Conservation (phyloP, 64 coral and sea anemone species). For the Cladopsammia gracilis region DNA sequence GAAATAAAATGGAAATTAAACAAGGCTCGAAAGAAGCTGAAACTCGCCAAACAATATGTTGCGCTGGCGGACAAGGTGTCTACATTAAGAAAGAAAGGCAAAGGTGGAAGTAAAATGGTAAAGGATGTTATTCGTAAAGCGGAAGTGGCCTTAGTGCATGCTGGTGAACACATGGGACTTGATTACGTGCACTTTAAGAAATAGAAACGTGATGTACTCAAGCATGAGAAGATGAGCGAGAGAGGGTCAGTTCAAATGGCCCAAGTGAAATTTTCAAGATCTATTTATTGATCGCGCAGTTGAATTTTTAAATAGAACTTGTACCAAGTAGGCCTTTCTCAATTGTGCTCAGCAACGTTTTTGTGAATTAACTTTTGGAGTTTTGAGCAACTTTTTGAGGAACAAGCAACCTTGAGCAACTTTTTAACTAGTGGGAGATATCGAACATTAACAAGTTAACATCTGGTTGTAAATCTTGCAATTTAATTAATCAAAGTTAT, state of each 20-base stretch:
- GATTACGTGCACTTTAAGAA: slow-evolving; percentile 95
- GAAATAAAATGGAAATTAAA: slow-evolving; percentile 97
- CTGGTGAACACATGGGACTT: slow-evolving; percentile 91
- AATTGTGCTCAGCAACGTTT: too few relatives aligned
- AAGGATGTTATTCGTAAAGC: slow-evolving; percentile 90
- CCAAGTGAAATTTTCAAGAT: too few relatives aligned
- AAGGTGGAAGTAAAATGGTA: slow-evolving; percentile 51
- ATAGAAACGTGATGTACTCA: background rate
- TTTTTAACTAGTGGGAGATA: too few relatives aligned
- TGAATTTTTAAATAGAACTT: too few relatives aligned
- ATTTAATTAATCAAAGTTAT: too few relatives aligned
- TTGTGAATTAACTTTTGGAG: too few relatives aligned
- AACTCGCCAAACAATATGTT: slow-evolving; percentile 87
- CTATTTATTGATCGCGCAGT: too few relatives aligned
- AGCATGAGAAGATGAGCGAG: background rate
- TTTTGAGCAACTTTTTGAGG: too few relatives aligned
- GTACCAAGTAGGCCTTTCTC: too few relatives aligned
- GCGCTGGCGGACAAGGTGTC: slow-evolving; percentile 71
- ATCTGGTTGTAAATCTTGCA: too few relatives aligned
- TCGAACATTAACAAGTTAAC: too few relatives aligned
- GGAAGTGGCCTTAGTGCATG: slow-evolving; percentile 81
- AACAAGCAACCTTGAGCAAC: too few relatives aligned
- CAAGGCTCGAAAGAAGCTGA: slow-evolving; percentile 88
- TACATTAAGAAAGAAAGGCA: slow-evolving; percentile 11
- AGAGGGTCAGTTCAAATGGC: background rate